Evolutionary conservation across 2,888 invertebrate species (phyloP).

Genomic region (Drosophila bunnanda): DNA sequence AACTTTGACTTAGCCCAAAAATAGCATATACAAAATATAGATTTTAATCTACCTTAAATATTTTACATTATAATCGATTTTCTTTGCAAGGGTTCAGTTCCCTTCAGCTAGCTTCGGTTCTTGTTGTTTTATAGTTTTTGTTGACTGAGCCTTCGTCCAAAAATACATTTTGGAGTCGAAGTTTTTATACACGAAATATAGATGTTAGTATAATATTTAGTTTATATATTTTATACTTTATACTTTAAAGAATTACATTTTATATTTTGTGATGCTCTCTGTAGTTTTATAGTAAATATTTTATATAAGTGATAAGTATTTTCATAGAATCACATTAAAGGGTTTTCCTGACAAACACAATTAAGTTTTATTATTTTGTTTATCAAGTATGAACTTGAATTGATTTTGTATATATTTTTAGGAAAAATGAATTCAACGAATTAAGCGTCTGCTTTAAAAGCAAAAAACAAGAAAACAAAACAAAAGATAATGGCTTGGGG

Average conservation of each 20-base stretch:
- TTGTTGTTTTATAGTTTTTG: too few relatives aligned
- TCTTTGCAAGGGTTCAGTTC: too few relatives aligned
- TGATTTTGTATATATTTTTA: not conserved
- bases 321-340: not conserved
- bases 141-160: too few relatives aligned
- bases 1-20: too few relatives aligned
- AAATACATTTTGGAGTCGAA: too few relatives aligned
- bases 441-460: not conserved
- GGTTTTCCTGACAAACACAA: not conserved
- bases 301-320: not conserved
- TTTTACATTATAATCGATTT: too few relatives aligned
- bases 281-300: not conserved
- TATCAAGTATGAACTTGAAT: too few relatives aligned
- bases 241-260: too few relatives aligned
- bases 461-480: not conserved
- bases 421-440: not conserved
- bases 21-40: too few relatives aligned
- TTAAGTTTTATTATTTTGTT: not conserved
- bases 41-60: too few relatives aligned
- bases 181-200: not conserved
- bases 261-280: not conserved
- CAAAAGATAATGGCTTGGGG: not conserved
- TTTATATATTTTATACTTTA: not conserved
- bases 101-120: too few relatives aligned
- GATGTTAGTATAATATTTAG: not conserved